Evolutionary conservation across 1,140 invertebrate genomes (phyloP).

Genomic region (Helicoverpa zea): DNA sequence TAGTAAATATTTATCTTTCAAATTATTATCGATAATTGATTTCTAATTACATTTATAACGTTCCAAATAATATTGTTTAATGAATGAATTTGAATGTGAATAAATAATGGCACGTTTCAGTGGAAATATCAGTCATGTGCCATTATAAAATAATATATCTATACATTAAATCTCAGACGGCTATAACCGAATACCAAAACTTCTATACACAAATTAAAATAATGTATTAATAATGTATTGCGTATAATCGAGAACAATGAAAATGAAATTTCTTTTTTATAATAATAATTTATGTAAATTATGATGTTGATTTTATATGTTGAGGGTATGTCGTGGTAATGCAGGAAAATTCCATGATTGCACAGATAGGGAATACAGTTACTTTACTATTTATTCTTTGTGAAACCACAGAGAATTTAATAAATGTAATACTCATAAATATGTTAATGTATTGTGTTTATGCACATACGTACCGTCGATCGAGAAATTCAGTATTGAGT

Average conservation of each 20-base stretch:
- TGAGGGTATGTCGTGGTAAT: not conserved
- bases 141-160: not conserved
- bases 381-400: too few relatives aligned
- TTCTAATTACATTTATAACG: not conserved
- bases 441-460: not conserved
- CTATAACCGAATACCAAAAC: slow-evolving; percentile 17
- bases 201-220: slow-evolving; percentile 26
- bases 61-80: not conserved
- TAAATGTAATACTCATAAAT: not conserved
- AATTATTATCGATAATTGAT: slow-evolving; percentile 11
- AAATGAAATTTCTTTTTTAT: not conserved
- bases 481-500: too few relatives aligned
- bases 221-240: slow-evolving; percentile 9
- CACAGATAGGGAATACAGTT: not conserved
- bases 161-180: slow-evolving; percentile 7
- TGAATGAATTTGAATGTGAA: not conserved
- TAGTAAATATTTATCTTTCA: not conserved
- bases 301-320: slow-evolving; percentile 3
- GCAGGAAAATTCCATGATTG: not conserved
- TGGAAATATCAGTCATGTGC: not conserved
- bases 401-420: not conserved
- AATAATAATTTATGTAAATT: slow-evolving; percentile 6
- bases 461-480: too few relatives aligned
- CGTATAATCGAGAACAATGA: slow-evolving; percentile 4
- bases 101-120: not conserved